phyloP scores from a whole-genome alignment of 2,113 vertebrate genomes.

The Solea solea region DNA sequence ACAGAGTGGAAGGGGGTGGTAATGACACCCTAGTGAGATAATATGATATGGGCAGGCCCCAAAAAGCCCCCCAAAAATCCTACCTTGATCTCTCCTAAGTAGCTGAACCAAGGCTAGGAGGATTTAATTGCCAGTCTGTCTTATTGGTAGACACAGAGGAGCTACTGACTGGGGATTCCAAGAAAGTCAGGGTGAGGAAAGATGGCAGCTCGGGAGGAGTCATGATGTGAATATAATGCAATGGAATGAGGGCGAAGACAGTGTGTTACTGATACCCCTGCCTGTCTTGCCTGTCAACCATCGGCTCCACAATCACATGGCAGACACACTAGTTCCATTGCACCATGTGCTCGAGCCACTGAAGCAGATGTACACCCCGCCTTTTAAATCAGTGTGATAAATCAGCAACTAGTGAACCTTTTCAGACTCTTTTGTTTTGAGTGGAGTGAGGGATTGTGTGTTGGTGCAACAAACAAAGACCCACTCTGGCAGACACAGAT shows the following conservation, averaged over 20 bases:
- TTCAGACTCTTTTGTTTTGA: conserved; percentile 47
- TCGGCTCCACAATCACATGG: conserved; percentile 1
- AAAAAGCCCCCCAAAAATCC: conserved; percentile 67
- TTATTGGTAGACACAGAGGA: conserved; percentile 60
- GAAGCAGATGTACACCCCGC: conserved; percentile 62
- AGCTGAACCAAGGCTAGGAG: conserved; percentile 69
- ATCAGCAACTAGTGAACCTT: conserved; percentile 65
- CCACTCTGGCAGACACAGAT: conserved; percentile 15
- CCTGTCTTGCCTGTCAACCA: conserved; percentile 17
- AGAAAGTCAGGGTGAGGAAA: conserved; percentile 36
- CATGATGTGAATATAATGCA: conserved; percentile 47
- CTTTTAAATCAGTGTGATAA: conserved; percentile 73
- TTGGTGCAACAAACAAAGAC: conserved; percentile 16
- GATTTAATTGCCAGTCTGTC: conserved; percentile 77
- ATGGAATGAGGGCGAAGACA: conserved; percentile 45
- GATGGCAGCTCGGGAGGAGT: conserved; percentile 24
- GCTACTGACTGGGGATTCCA: conserved; percentile 60
- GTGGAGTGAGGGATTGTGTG: conserved; percentile 21
- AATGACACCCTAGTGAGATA: conserved; percentile 79
- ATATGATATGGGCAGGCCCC: conserved; percentile 64
- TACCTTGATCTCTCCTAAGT: conserved; percentile 77
- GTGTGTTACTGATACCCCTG: conserved; percentile 20
- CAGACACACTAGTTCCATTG: conserved; percentile 2
- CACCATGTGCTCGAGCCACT: conserved; percentile 39
- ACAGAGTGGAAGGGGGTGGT: conserved; percentile 62